A percentile compares a stretch with the other conserved stretches of the same genome.
Evolutionary conservation across 2,888 invertebrate genomes (phyloP).

Genomic region (Archips crataeganus): DNA sequence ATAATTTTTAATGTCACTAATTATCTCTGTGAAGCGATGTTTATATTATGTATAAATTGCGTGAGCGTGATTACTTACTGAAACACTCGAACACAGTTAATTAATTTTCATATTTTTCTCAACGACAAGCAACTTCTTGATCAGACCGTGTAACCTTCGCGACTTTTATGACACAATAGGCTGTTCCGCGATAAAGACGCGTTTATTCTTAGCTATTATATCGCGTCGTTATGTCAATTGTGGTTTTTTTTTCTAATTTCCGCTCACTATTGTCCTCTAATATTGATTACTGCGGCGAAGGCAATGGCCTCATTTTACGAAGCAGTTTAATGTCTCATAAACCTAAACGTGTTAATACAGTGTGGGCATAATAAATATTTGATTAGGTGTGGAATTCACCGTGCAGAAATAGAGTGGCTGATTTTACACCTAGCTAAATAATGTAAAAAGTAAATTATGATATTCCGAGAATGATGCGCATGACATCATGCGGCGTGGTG

Average conservation of each 20-base stretch:
- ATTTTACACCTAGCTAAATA: slow-evolving; percentile 50
- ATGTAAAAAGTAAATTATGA: slow-evolving; percentile 57
- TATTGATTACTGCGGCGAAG: slow-evolving; percentile 55
- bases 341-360: slow-evolving; percentile 43
- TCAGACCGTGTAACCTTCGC: slow-evolving; percentile 50
- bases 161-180: slow-evolving; percentile 37
- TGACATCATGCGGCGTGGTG: slow-evolving; percentile 66
- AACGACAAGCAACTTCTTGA: slow-evolving; percentile 42
- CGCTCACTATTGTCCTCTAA: slow-evolving; percentile 57
- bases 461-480: slow-evolving; percentile 60
- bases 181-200: slow-evolving; percentile 40
- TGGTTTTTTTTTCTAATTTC: slow-evolving; percentile 54
- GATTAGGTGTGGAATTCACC: slow-evolving; percentile 59
- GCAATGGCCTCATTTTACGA: slow-evolving; percentile 61
- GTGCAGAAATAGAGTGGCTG: slow-evolving; percentile 53
- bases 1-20: slow-evolving; percentile 41
- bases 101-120: neutral
- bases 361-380: slow-evolving; percentile 64
- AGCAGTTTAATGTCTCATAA: slow-evolving; percentile 37
- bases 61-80: slow-evolving; percentile 42
- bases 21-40: slow-evolving; percentile 48
- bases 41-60: slow-evolving; percentile 54
- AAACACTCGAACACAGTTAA: slow-evolving; percentile 41
- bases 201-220: slow-evolving; percentile 43
- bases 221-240: slow-evolving; percentile 48